phyloP scores from a whole-genome alignment of 2,888 invertebrate species.

The Salticus scenicus region DNA sequence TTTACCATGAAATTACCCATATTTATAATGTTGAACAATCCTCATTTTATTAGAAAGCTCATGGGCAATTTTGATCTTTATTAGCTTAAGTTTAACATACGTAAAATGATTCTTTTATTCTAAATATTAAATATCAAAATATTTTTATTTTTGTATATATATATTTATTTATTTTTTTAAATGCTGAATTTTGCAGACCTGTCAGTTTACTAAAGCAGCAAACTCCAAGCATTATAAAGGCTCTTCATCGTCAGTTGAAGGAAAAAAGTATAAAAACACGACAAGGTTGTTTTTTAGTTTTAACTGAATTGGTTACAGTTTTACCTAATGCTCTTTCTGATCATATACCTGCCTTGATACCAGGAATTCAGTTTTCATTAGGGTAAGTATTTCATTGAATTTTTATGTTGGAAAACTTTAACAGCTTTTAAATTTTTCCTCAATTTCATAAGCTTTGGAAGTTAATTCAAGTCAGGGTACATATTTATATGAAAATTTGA shows the following conservation, averaged over 20 bases:
- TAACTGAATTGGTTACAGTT: slow-evolving; percentile 92
- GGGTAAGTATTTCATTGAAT: slow-evolving; percentile 78
- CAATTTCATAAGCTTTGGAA: too few relatives aligned
- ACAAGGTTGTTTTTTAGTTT: slow-evolving; percentile 91
- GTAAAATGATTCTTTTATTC: too few relatives aligned
- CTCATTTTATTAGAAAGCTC: too few relatives aligned
- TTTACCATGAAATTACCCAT: too few relatives aligned
- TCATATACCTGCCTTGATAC: slow-evolving; percentile 88
- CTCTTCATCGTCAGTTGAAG: slow-evolving; percentile 90
- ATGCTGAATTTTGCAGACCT: slow-evolving; percentile 73
- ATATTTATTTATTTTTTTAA: background rate
- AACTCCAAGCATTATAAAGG: slow-evolving; percentile 87
- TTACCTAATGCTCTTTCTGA: slow-evolving; percentile 91
- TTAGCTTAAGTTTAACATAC: too few relatives aligned
- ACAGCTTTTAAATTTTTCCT: too few relatives aligned
- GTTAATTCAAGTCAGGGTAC: too few relatives aligned
- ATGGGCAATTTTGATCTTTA: too few relatives aligned
- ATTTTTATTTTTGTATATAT: background rate
- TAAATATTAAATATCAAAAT: too few relatives aligned
- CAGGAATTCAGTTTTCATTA: slow-evolving; percentile 85
- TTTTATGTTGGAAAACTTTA: too few relatives aligned
- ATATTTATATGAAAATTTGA: too few relatives aligned
- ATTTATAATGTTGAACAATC: too few relatives aligned
- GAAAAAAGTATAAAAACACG: slow-evolving; percentile 91
- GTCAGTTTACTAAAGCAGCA: slow-evolving; percentile 77